These are phyloP conservation scores for Heliconius eleuchia DNA, from an alignment of 1,140 invertebrate species.

Conservation along the genomic window DNA sequence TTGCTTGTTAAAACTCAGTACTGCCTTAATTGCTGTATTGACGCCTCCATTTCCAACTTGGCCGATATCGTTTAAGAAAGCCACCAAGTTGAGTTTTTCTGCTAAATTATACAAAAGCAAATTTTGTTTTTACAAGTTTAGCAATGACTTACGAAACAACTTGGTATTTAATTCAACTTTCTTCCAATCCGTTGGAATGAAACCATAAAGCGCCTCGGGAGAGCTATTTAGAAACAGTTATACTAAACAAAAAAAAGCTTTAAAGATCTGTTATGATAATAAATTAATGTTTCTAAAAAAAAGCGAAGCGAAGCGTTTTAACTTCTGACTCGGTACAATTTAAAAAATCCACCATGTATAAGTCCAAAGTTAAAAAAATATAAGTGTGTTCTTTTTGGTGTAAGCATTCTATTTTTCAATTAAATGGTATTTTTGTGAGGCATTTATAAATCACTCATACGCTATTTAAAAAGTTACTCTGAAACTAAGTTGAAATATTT, in stretches of 20 bases:
- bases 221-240: conserved; percentile 20
- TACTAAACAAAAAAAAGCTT: not conserved
- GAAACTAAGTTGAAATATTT: not conserved
- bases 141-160: conserved; percentile 13
- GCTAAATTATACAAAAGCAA: conserved; percentile 5
- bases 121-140: conserved; percentile 5
- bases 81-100: conserved; percentile 9
- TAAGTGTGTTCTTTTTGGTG: too few species aligned
- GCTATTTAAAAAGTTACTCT: not conserved
- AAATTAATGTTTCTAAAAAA: conserved; percentile 16
- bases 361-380: too few species aligned
- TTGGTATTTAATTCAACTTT: conserved; percentile 15
- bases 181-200: conserved; percentile 17
- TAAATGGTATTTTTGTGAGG: not conserved
- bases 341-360: too few species aligned
- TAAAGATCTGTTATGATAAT: not conserved
- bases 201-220: conserved; percentile 10
- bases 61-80: conserved; percentile 8
- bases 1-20: not conserved
- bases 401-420: not conserved
- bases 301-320: not conserved
- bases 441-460: not conserved
- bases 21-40: conserved; percentile 2
- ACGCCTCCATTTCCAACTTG: not conserved
- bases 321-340: too few species aligned